Conservation (phyloP, 2,797 vertebrate species). For the Labeo calbasu region DNA sequence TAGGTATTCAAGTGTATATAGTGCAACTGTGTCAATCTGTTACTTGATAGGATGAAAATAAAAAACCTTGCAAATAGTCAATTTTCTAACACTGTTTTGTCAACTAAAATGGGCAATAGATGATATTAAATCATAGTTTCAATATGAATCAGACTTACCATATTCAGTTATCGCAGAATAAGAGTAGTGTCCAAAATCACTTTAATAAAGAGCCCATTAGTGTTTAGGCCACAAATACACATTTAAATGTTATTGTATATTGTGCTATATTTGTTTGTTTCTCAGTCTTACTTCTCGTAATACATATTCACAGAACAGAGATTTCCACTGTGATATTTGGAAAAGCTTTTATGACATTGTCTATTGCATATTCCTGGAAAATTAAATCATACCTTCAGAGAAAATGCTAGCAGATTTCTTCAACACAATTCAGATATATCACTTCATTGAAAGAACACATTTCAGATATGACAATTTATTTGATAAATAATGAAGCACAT, state of each 20-base stretch:
- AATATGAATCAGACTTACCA: background rate
- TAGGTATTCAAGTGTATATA: background rate
- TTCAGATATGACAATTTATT: slow-evolving; percentile 48
- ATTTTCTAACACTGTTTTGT: background rate
- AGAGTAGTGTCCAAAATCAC: background rate
- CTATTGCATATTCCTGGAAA: background rate
- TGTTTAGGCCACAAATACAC: background rate
- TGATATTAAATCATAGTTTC: background rate
- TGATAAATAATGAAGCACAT: slow-evolving; percentile 60
- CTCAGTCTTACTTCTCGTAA: background rate
- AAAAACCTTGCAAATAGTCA: background rate
- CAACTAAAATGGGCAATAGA: background rate
- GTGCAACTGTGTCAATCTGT: background rate
- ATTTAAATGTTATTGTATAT: slow-evolving; percentile 15
- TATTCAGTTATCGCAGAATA: background rate
- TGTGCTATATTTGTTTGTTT: slow-evolving; percentile 4
- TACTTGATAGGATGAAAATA: background rate
- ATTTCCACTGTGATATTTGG: background rate
- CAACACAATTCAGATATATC: slow-evolving; percentile 3
- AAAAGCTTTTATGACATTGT: background rate
- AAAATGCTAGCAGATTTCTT: slow-evolving; percentile 19
- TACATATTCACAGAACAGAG: background rate
- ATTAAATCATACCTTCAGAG: background rate
- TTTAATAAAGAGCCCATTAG: background rate
- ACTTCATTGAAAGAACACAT: slow-evolving; percentile 20